A percentile compares a stretch with the other conserved stretches of the same genome.
phyloP scores from a whole-genome alignment of 30 jellyfish, hydroid and myxozoan species.

The Aurelia aurita region DNA sequence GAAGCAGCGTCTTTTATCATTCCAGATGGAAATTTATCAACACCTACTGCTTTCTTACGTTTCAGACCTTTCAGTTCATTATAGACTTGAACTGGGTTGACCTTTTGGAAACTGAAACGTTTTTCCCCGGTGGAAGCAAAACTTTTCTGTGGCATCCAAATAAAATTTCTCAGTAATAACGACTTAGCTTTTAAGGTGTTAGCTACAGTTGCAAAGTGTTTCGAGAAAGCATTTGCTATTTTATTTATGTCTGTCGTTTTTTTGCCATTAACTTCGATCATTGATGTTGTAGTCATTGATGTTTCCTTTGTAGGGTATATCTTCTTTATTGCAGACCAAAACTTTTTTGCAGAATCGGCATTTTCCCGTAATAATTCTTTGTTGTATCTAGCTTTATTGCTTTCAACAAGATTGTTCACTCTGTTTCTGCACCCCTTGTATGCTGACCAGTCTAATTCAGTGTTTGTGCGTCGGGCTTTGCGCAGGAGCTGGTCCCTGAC shows the following conservation, averaged over 20 bases:
- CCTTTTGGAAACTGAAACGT: conserved; percentile 49
- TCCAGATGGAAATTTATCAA: conserved; percentile 60
- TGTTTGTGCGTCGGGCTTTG: conserved; percentile 57
- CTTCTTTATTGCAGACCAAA: conserved; percentile 63
- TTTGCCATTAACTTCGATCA: conserved; percentile 32
- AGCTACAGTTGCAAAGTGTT: conserved; percentile 26
- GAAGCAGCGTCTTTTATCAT: conserved; percentile 63
- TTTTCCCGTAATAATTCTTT: conserved; percentile 56
- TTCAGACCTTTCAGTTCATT: conserved; percentile 42
- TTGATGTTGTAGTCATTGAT: conserved; percentile 25
- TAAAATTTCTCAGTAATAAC: conserved; percentile 5
- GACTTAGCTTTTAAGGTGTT: conserved; percentile 18
- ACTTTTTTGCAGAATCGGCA: conserved; percentile 59
- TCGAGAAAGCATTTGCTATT: conserved; percentile 34
- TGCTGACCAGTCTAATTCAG: conserved; percentile 54
- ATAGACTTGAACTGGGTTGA: conserved; percentile 36
- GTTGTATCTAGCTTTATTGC: conserved; percentile 46
- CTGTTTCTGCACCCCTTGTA: conserved; percentile 55
- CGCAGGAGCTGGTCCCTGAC: conserved; percentile 72
- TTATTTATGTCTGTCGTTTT: conserved; percentile 32
- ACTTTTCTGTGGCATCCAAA: conserved; percentile 47
- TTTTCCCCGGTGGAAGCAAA: conserved; percentile 32
- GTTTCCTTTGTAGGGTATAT: conserved; percentile 47
- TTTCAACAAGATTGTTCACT: conserved; percentile 53
- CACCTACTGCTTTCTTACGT: conserved; percentile 60